Conservation (phyloP, 2,888 invertebrate species). For the Tiliacea citrago region DNA sequence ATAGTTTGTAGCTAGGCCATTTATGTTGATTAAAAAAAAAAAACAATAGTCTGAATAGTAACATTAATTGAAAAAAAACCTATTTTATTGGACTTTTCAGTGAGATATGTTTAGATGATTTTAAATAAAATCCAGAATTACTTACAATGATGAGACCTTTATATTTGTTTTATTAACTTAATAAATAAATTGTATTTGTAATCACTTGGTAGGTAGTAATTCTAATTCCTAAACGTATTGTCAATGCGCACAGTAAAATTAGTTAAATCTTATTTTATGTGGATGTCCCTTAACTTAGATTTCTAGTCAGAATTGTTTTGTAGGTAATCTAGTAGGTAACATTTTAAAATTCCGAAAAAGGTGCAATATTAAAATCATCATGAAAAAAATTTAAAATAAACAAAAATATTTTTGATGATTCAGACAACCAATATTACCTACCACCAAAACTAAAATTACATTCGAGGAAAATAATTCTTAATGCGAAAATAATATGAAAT, state of each 20-base stretch:
- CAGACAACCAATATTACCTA: background rate
- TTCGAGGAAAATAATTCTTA: background rate
- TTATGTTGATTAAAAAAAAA: background rate
- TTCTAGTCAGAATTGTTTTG: conserved; percentile 70
- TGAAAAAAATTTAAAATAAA: too few species aligned
- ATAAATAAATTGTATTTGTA: conserved; percentile 65
- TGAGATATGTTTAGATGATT: background rate
- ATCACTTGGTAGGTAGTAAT: conserved; percentile 67
- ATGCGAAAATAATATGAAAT: background rate
- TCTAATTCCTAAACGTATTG: conserved; percentile 82
- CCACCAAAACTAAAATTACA: background rate
- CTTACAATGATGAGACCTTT: background rate
- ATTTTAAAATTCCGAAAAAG: conserved; percentile 27
- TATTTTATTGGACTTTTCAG: background rate
- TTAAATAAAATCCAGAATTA: background rate
- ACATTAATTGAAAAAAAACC: background rate
- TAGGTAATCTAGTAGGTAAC: conserved; percentile 67
- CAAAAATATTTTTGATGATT: background rate
- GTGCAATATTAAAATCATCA: conserved; percentile 41
- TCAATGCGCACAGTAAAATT: conserved; percentile 88
- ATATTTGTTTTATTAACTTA: conserved; percentile 3
- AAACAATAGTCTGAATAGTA: background rate
- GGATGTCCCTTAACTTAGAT: conserved; percentile 74
- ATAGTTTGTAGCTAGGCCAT: background rate
- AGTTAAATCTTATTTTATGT: conserved; percentile 73